phyloP scores from a whole-genome alignment of 2,888 invertebrate genomes.

The Melanargia galathea region DNA sequence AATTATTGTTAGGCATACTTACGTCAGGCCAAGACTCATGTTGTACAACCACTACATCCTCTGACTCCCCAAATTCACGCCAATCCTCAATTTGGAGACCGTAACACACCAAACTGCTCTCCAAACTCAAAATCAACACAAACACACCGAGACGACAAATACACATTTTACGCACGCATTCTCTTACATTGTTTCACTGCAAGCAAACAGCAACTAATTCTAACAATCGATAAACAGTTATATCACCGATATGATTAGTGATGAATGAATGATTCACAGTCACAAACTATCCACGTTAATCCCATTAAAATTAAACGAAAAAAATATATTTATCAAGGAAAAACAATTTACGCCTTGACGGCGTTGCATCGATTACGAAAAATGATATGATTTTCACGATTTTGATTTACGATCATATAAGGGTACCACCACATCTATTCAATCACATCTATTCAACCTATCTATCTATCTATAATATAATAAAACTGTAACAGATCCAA shows the following conservation, averaged over 20 bases:
- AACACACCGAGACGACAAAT: not conserved
- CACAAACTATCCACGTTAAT: not conserved
- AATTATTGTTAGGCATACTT: no score
- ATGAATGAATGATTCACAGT: not conserved
- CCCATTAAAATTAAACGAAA: slow-evolving; percentile 5
- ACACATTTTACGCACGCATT: slow-evolving; percentile 15
- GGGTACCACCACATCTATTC: slow-evolving; percentile 16
- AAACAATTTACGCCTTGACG: slow-evolving; percentile 19
- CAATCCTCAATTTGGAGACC: slow-evolving; percentile 6
- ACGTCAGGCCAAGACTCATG: slow-evolving; percentile 10
- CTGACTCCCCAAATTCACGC: not conserved
- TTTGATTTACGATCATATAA: slow-evolving; percentile 26
- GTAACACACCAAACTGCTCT: slow-evolving; percentile 1
- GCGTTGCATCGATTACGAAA: slow-evolving; percentile 24
- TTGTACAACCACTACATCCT: not conserved
- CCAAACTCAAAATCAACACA: slow-evolving; percentile 7
- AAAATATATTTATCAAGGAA: slow-evolving; percentile 1
- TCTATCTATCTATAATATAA: no score
- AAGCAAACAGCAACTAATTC: not conserved
- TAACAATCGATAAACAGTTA: not conserved
- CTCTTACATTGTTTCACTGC: slow-evolving; percentile 4
- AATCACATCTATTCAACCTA: not conserved
- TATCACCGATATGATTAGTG: not conserved
- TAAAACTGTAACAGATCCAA: no score
- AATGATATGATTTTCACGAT: slow-evolving; percentile 28